These are phyloP conservation scores for Felis chaus DNA, from an alignment of 2,113 vertebrate genomes.

Conservation along the genomic window DNA sequence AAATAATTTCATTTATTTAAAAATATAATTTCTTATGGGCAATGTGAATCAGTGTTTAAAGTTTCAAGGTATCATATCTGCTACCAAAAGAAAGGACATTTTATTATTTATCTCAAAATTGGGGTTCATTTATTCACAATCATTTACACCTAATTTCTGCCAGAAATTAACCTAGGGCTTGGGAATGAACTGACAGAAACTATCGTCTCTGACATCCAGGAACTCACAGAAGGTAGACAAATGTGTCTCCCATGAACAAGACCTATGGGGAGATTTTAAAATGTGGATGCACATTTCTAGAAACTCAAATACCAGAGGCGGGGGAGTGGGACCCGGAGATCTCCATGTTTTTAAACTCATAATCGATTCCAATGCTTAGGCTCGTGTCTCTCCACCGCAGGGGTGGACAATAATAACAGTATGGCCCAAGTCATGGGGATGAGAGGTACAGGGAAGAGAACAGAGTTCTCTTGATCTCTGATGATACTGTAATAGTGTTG, in stretches of 20 bases:
- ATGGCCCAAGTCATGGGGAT: not conserved
- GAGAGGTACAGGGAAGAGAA: not conserved
- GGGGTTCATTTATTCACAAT: conserved; percentile 39
- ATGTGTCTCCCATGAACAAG: not conserved
- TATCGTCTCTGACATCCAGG: not conserved
- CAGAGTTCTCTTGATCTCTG: not conserved
- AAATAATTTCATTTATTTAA: conserved; percentile 36
- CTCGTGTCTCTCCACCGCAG: not conserved
- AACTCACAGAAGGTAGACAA: not conserved
- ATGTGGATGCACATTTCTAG: not conserved
- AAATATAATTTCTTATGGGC: not conserved
- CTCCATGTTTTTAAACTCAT: not conserved
- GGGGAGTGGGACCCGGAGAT: not conserved
- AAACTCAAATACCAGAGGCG: not conserved
- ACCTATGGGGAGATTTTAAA: not conserved
- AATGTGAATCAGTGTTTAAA: conserved; percentile 30
- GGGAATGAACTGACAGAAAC: not conserved
- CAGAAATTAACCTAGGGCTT: not conserved
- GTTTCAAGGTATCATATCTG: conserved; percentile 22
- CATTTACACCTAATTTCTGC: conserved; percentile 40
- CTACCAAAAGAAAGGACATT: conserved; percentile 33
- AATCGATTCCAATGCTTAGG: not conserved
- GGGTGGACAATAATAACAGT: not conserved
- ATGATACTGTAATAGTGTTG: not conserved
- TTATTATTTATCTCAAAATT: conserved; percentile 51